Percentiles rank a stretch among this genome's conserved stretches.
Evolutionary conservation across 2,888 invertebrate genomes (phyloP).

Genomic region (Sinelater perroti): DNA sequence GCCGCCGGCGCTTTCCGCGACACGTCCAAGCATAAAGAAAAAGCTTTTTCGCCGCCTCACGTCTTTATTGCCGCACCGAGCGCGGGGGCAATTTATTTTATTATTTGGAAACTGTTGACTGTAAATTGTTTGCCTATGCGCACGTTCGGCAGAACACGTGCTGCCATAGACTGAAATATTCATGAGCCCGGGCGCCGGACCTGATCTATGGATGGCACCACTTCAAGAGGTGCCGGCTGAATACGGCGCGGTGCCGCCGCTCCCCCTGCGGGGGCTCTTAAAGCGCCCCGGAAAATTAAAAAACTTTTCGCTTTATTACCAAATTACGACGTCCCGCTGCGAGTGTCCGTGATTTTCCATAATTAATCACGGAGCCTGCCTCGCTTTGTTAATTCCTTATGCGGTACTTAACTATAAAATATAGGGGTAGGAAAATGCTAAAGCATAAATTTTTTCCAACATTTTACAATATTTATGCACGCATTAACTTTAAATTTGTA

Average conservation of each 20-base stretch:
- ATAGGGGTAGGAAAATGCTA: too few relatives aligned
- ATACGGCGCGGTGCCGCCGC: too few relatives aligned
- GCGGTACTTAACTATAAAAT: too few relatives aligned
- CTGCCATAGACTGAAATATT: constrained; percentile 24
- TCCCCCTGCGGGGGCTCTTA: too few relatives aligned
- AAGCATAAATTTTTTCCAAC: too few relatives aligned
- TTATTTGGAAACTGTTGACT: constrained; percentile 30
- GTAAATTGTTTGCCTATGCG: constrained; percentile 28
- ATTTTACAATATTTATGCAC: too few relatives aligned
- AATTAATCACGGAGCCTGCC: not conserved
- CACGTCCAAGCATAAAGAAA: constrained; percentile 38
- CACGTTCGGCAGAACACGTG: constrained; percentile 17
- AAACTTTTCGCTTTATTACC: constrained; percentile 1
- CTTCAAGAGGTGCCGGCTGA: too few relatives aligned
- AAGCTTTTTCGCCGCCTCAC: constrained; percentile 33
- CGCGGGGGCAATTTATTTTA: constrained; percentile 32
- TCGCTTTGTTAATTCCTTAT: constrained; percentile 2
- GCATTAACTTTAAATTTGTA: too few relatives aligned
- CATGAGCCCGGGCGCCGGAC: constrained; percentile 15
- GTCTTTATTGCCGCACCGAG: constrained; percentile 33
- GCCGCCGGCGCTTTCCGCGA: constrained; percentile 30
- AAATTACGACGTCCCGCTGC: not conserved
- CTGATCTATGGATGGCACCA: constrained; percentile 14
- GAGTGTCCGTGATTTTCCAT: constrained; percentile 7
- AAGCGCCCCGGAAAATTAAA: constrained; percentile 1